Conservation (phyloP, 2,888 invertebrate species). For the Melieria omissa region DNA sequence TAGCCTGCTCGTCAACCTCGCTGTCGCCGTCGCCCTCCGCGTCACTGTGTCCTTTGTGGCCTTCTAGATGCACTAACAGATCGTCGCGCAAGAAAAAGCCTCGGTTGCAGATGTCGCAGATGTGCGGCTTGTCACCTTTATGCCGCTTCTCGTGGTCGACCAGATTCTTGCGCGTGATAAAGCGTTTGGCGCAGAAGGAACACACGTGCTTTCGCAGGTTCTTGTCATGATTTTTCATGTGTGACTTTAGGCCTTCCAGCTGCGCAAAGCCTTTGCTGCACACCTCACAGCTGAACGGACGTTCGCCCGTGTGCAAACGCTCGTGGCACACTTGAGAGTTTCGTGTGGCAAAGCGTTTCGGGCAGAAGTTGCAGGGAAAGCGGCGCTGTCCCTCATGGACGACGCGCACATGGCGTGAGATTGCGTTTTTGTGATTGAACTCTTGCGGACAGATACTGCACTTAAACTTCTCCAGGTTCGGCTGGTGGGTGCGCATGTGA, state of each 20-base stretch:
- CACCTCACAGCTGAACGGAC: constrained; percentile 46
- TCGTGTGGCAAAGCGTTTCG: constrained; percentile 58
- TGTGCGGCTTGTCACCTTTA: constrained; percentile 51
- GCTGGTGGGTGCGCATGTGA: constrained; percentile 60
- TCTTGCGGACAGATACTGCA: constrained; percentile 60
- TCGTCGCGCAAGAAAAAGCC: constrained; percentile 45
- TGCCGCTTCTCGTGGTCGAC: constrained; percentile 53
- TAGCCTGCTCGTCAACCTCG: background rate
- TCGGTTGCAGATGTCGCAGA: constrained; percentile 49
- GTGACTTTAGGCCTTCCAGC: constrained; percentile 48
- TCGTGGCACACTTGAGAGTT: constrained; percentile 59
- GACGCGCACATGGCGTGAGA: constrained; percentile 54
- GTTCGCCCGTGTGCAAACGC: constrained; percentile 53
- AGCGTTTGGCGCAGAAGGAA: constrained; percentile 49
- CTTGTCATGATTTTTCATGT: constrained; percentile 54
- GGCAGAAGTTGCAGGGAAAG: constrained; percentile 56
- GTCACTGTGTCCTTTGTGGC: background rate
- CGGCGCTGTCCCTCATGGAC: constrained; percentile 61
- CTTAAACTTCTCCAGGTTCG: constrained; percentile 59
- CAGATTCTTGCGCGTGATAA: constrained; percentile 51
- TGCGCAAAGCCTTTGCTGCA: constrained; percentile 48
- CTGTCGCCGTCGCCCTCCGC: background rate
- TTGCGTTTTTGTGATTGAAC: constrained; percentile 61
- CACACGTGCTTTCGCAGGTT: constrained; percentile 49
- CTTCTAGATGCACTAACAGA: constrained; percentile 38